Conservation (phyloP, 2,888 invertebrate species). For the Trachelus stipa region DNA sequence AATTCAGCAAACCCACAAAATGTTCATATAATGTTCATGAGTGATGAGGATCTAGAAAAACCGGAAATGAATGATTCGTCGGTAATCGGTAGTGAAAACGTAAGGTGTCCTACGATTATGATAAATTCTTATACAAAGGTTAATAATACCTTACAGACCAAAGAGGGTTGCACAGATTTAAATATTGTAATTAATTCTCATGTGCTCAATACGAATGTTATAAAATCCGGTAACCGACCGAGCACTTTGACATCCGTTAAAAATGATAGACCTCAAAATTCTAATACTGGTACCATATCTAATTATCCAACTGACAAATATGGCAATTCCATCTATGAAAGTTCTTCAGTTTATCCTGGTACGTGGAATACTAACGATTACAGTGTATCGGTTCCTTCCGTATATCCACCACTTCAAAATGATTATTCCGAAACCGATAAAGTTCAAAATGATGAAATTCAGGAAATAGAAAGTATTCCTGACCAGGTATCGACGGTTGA, state of each 20-base stretch:
- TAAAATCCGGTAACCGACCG: slow-evolving; percentile 30
- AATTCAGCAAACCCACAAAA: slow-evolving; percentile 38
- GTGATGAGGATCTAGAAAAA: slow-evolving; percentile 33
- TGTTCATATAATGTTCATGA: slow-evolving; percentile 58
- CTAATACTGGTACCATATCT: not conserved
- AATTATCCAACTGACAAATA: slow-evolving; percentile 20
- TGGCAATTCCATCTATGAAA: not conserved
- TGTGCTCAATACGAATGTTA: slow-evolving; percentile 72
- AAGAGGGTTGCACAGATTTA: slow-evolving; percentile 77
- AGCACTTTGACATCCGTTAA: not conserved
- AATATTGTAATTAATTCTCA: slow-evolving; percentile 79
- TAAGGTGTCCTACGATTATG: slow-evolving; percentile 59
- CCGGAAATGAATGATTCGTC: slow-evolving; percentile 12
- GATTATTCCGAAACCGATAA: slow-evolving; percentile 7
- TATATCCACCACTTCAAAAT: slow-evolving; percentile 12
- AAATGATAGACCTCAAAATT: not conserved
- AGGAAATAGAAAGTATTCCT: not conserved
- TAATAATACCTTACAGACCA: slow-evolving; percentile 68
- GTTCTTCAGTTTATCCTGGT: slow-evolving; percentile 1
- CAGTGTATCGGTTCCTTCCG: not conserved
- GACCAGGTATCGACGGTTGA: slow-evolving; percentile 38
- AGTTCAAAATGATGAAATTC: not conserved
- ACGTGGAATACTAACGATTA: not conserved
- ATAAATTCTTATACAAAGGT: slow-evolving; percentile 62
- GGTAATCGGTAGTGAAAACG: slow-evolving; percentile 24